Base-by-base conservation (phyloP, 1,140 invertebrate species). In the Aphelinus certus region DNA sequence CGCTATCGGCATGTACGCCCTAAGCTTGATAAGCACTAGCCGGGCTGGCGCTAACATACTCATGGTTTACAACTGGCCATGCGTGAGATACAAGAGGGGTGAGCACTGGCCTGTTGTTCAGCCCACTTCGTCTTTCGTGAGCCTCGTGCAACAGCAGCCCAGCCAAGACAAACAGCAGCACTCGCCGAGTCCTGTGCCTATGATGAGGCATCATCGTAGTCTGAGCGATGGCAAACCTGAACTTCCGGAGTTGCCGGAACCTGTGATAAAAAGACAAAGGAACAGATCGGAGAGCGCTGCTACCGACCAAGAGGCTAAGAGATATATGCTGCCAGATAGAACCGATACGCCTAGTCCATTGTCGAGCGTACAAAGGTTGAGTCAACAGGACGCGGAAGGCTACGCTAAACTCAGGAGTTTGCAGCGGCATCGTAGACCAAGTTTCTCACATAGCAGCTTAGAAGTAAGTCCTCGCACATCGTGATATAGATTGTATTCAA, bases 1-100 rank as follows among this genome's bases (percentile, higher is more conserved):
- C 72, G 96, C 95, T 0, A 97, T 96, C 1, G 95, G 95, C 2
- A 95, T 96, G 86, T 97, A 96, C 85, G 91, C 93, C 4, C 88
- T 98, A 3, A 94, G 95, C 66, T 88, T 98, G 0, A 90, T 98
- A 43, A 93, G 94, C 1, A 94, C 93, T 46, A 97, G 95, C 0
- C 90, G 91, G 73, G 90, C 92, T 73, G 97, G 97, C 1, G 94
- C 94, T 4, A 92, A 96, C 82, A 81, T 91, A 60, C 86, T 98
- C 0, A 88, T 90, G 9, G 90, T 78, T 77, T 79, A 83, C 90
- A 92, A 95, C 78, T 98, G 96, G 96, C 89, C 95, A 47, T 93
- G 94, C 79, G 93, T 96, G 3, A 89, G 94, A 74, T 94, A 95
- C 75, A 92, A 93, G 77, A 90, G 95, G 46, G 92, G 95, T 75